phyloP scores from a whole-genome alignment of 2,888 invertebrate genomes.

The Amblyteles armatorius region DNA sequence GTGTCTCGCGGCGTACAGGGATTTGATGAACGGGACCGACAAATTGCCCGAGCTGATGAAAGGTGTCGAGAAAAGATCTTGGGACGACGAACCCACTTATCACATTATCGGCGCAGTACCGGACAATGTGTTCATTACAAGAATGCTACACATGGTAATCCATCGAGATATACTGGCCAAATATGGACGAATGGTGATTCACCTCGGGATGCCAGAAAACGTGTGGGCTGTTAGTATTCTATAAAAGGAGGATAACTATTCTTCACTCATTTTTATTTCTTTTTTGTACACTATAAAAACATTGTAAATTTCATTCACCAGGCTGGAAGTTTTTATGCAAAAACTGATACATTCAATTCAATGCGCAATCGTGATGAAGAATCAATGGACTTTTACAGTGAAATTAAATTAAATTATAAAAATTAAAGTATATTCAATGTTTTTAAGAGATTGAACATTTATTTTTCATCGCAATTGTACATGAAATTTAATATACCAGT shows the following conservation, averaged over 20 bases:
- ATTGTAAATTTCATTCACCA: no score
- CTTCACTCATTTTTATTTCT: neutral
- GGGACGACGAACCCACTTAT: slow-evolving; percentile 86
- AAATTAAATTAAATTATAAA: no score
- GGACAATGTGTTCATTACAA: slow-evolving; percentile 87
- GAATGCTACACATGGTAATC: slow-evolving; percentile 87
- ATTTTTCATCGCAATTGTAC: no score
- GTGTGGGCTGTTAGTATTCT: slow-evolving; percentile 87
- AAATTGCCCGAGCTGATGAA: slow-evolving; percentile 86
- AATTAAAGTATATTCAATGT: no score
- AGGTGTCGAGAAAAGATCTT: slow-evolving; percentile 85
- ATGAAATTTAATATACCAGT: no score
- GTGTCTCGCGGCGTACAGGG: slow-evolving; percentile 86
- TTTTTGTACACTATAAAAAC: no score
- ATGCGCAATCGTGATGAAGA: no score
- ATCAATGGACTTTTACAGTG: no score
- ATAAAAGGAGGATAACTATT: neutral
- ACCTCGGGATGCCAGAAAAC: slow-evolving; percentile 87
- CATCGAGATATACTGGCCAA: slow-evolving; percentile 87
- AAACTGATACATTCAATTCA: no score
- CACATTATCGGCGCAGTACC: slow-evolving; percentile 88
- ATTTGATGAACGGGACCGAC: slow-evolving; percentile 87
- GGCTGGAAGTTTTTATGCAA: no score
- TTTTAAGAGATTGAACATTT: no score
- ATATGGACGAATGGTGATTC: slow-evolving; percentile 88